A percentile compares a stretch with the other conserved stretches of the same genome.
Conservation (phyloP, 35 echinoderm and acorn worm genomes). For the Acanthaster planci region DNA sequence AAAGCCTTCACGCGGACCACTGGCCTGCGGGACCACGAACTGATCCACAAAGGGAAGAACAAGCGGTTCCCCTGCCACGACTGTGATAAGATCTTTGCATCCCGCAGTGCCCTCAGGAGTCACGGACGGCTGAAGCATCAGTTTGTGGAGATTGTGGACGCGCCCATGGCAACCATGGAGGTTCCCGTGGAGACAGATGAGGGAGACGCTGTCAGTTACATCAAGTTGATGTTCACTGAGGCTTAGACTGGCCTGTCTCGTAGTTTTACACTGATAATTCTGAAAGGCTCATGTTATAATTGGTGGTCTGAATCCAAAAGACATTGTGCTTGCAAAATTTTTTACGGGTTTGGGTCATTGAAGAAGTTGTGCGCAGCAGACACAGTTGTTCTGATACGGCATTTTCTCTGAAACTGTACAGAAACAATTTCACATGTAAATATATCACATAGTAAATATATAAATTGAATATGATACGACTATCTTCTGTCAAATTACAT, state of each 20-base stretch:
- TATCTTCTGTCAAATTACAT: too few species aligned
- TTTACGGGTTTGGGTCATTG: too few species aligned
- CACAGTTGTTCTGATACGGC: too few species aligned
- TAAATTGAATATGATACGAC: too few species aligned
- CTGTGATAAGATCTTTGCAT: slow-evolving; percentile 24
- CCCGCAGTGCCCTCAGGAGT: slow-evolving; percentile 14
- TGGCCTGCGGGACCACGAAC: slow-evolving; percentile 35
- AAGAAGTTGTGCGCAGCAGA: too few species aligned
- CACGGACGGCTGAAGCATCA: slow-evolving; percentile 6
- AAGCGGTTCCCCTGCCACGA: background rate
- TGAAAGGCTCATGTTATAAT: too few species aligned
- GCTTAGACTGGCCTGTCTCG: background rate
- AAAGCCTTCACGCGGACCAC: slow-evolving; percentile 40
- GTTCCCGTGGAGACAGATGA: background rate
- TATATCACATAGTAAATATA: too few species aligned
- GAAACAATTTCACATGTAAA: too few species aligned
- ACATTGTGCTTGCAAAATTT: too few species aligned
- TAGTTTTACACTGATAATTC: too few species aligned
- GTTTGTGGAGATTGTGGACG: background rate
- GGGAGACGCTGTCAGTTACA: background rate
- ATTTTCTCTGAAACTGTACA: too few species aligned
- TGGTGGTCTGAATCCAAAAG: too few species aligned
- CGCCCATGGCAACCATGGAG: background rate
- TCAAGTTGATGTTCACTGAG: slow-evolving; percentile 20
- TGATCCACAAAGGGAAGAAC: slow-evolving; percentile 29